A percentile compares a stretch with the other conserved stretches of the same genome.
These are phyloP conservation scores for Lepidocyrtinus sp. DNA, from an alignment of 2,888 invertebrate species.

Conservation along the genomic window DNA sequence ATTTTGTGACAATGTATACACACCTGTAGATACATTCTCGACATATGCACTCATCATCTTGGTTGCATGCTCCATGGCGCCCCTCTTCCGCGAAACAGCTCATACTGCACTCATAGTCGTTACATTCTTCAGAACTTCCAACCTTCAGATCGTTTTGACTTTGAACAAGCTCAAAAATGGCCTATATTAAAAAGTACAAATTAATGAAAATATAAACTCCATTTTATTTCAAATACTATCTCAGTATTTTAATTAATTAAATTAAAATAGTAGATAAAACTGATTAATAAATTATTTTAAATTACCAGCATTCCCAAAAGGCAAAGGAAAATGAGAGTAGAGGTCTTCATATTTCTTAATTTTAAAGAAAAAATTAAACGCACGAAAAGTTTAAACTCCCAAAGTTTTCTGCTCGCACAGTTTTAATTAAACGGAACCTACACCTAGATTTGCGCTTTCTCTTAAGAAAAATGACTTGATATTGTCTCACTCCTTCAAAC, in stretches of 20 bases:
- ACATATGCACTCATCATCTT: constrained; percentile 21
- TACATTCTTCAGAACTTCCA: constrained; percentile 12
- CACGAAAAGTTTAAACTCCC: no score
- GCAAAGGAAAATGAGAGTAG: neutral
- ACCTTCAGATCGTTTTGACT: neutral
- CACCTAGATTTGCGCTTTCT: neutral
- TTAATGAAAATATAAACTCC: constrained; percentile 1
- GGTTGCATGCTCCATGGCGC: constrained; percentile 48
- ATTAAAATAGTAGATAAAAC: neutral
- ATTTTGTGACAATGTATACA: no score
- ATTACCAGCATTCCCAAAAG: constrained; percentile 5
- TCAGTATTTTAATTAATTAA: constrained; percentile 18
- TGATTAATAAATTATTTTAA: neutral
- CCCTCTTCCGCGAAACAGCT: constrained; percentile 36
- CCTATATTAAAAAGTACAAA: constrained; percentile 24
- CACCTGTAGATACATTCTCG: constrained; percentile 54
- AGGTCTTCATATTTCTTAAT: constrained; percentile 7
- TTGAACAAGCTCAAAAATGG: constrained; percentile 7
- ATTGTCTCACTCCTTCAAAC: neutral
- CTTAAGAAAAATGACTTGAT: constrained; percentile 2
- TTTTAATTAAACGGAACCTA: neutral
- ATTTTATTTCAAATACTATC: neutral
- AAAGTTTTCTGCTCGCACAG: neutral
- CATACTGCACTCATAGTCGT: constrained; percentile 13
- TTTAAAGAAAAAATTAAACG: no score